These are phyloP conservation scores for Ictidomys tridecemlineatus DNA, from an alignment of 2,113 vertebrate species.

Conservation along the genomic window DNA sequence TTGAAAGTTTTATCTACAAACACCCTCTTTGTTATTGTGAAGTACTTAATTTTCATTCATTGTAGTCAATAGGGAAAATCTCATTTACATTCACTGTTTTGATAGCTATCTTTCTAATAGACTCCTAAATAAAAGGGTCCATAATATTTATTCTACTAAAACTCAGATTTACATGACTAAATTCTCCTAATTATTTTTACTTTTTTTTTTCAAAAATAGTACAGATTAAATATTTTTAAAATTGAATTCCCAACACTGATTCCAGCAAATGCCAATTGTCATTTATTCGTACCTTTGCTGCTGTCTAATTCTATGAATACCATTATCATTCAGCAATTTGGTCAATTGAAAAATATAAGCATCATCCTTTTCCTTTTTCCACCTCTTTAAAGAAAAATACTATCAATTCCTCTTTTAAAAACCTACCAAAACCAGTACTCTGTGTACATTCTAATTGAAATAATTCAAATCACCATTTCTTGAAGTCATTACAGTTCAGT, in stretches of 20 bases:
- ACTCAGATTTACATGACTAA: neutral
- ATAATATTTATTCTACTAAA: neutral
- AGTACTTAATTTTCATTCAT: neutral
- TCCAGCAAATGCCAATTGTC: neutral
- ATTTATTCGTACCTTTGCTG: neutral
- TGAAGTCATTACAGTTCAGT: neutral
- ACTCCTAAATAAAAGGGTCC: neutral
- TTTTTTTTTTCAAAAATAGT: neutral
- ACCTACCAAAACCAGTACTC: neutral
- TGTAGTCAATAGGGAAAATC: neutral
- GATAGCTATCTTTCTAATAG: neutral
- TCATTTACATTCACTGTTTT: neutral
- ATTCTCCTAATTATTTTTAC: neutral
- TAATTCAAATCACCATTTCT: neutral
- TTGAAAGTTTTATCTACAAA: neutral
- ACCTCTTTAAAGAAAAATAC: neutral
- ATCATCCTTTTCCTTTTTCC: neutral
- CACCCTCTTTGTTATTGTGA: neutral
- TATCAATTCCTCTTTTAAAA: neutral
- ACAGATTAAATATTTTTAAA: neutral
- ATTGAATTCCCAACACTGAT: neutral
- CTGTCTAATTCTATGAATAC: neutral
- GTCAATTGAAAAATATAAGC: neutral
- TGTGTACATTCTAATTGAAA: neutral
- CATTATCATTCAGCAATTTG: neutral